Percentiles rank a stretch among this genome's conserved stretches.
These are phyloP conservation scores for Propithecus perrieri DNA, from an alignment of 2,797 vertebrate genomes.

Conservation along the genomic window DNA sequence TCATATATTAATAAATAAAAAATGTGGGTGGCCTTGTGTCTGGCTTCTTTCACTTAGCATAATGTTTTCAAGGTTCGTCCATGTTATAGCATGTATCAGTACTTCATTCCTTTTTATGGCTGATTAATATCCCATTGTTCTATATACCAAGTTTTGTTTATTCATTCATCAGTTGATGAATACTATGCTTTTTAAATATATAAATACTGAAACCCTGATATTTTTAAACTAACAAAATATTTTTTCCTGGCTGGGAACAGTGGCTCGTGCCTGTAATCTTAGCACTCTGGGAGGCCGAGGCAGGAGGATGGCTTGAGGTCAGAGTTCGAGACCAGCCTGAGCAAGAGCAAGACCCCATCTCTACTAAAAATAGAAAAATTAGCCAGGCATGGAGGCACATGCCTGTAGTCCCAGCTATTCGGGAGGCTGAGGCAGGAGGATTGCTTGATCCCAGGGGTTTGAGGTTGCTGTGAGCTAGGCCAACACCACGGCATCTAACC, in stretches of 20 bases:
- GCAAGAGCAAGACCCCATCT: too few species aligned
- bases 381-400: too few species aligned
- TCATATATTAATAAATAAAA: neutral
- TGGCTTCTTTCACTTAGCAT: neutral
- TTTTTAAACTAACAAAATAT: neutral
- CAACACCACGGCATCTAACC: too few species aligned
- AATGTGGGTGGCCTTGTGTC: neutral
- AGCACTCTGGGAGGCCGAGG: too few species aligned
- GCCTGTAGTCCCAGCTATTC: too few species aligned
- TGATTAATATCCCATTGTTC: neutral
- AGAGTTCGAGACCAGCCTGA: neutral
- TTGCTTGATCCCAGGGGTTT: too few species aligned
- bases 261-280: too few species aligned
- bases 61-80: neutral
- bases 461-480: too few species aligned
- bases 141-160: neutral
- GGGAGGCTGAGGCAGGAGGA: too few species aligned
- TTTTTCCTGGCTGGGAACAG: neutral
- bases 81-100: neutral
- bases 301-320: too few species aligned
- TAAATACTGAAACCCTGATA: neutral
- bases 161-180: neutral
- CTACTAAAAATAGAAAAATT: too few species aligned
- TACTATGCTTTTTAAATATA: neutral
- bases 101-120: neutral